These are phyloP conservation scores for Sarcophaga variegata DNA, from an alignment of 2,888 invertebrate genomes.

Conservation along the genomic window DNA sequence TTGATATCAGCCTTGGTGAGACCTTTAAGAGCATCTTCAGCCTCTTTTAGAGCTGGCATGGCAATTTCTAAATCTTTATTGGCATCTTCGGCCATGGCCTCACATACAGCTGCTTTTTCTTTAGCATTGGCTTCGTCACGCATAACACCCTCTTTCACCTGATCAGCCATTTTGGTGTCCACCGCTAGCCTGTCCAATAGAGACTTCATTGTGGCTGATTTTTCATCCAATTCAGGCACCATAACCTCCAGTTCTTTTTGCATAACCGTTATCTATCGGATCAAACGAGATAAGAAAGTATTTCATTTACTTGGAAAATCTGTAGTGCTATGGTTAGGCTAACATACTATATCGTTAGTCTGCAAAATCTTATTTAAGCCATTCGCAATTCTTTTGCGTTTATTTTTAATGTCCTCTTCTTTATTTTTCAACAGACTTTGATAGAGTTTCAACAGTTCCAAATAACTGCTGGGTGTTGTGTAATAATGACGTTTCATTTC, in stretches of 20 bases:
- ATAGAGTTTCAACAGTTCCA: conserved; percentile 92
- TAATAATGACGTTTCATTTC: conserved; percentile 94
- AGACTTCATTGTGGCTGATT: conserved; percentile 88
- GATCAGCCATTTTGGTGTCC: conserved; percentile 91
- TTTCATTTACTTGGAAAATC: too few relatives aligned
- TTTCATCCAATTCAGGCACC: conserved; percentile 90
- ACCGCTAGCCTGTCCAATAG: conserved; percentile 89
- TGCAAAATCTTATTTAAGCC: conserved; percentile 84
- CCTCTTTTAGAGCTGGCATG: conserved; percentile 92
- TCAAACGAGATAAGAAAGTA: background rate
- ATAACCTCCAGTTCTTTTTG: conserved; percentile 90
- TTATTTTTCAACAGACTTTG: conserved; percentile 87
- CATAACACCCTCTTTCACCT: conserved; percentile 90
- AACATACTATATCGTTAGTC: conserved; percentile 79
- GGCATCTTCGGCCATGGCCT: conserved; percentile 92
- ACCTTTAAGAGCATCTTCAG: conserved; percentile 91
- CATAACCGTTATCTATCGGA: conserved; percentile 88
- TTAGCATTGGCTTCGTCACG: conserved; percentile 93
- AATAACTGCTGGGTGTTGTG: conserved; percentile 95
- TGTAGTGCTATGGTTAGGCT: background rate
- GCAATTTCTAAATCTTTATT: conserved; percentile 94
- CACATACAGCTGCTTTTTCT: conserved; percentile 92
- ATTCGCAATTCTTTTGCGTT: conserved; percentile 87
- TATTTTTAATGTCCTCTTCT: conserved; percentile 85
- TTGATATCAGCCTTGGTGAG: conserved; percentile 95